phyloP scores from a whole-genome alignment of 1,140 invertebrate species.

The Heterodera schachtii region DNA sequence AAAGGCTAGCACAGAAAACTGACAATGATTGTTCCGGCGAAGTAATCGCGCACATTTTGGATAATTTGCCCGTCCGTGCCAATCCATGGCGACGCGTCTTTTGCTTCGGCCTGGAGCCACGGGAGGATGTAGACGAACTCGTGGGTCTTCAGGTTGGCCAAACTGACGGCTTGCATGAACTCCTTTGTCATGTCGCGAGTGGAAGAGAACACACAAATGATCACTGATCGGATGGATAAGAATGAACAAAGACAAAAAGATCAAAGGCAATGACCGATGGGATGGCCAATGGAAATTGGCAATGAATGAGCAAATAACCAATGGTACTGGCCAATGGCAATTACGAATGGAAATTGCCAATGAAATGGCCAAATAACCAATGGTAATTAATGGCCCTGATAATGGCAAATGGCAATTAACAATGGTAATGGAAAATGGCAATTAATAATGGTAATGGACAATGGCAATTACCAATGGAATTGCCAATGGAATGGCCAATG shows the following conservation, averaged over 20 bases:
- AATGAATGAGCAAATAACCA: too few species aligned
- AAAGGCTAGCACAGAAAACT: slow-evolving; percentile 14
- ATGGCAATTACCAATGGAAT: too few species aligned
- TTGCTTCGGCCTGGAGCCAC: slow-evolving; percentile 60
- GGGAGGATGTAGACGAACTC: slow-evolving; percentile 60
- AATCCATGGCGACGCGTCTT: slow-evolving; percentile 57
- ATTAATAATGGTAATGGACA: too few species aligned
- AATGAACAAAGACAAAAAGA: not conserved
- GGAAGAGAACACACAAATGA: slow-evolving; percentile 56
- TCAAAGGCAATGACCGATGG: not conserved
- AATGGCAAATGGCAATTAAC: too few species aligned
- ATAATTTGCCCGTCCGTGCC: slow-evolving; percentile 57
- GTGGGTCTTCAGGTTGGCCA: slow-evolving; percentile 48
- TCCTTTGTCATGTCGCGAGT: slow-evolving; percentile 58
- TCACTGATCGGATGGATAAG: slow-evolving; percentile 35
- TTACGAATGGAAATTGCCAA: not conserved
- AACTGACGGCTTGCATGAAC: slow-evolving; percentile 55
- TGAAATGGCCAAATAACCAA: not conserved
- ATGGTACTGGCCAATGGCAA: too few species aligned
- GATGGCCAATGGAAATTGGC: too few species aligned
- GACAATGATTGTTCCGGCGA: slow-evolving; percentile 56
- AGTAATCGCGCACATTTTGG: slow-evolving; percentile 58
- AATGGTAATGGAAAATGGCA: too few species aligned
- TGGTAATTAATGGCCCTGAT: too few species aligned
- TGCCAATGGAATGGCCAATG: too few species aligned